Conservation (phyloP, 1,140 invertebrate species). For the Rhyacophila brunnea region DNA sequence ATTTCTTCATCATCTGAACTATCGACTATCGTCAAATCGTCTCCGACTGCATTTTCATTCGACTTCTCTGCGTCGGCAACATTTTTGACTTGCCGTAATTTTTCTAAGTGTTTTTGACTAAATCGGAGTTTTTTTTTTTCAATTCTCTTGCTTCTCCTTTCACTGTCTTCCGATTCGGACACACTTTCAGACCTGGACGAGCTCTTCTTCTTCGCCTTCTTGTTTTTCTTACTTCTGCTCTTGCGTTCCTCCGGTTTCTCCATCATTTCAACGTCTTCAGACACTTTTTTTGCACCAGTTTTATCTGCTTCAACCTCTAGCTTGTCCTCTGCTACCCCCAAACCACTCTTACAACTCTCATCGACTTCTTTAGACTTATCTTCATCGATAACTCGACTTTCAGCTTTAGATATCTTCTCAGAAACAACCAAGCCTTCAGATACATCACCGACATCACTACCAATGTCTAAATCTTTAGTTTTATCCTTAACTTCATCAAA, state of each 20-base stretch:
- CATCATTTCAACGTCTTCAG: background rate
- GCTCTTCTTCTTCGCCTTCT: background rate
- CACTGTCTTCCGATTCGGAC: background rate
- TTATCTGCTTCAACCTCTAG: background rate
- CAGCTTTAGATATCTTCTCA: background rate
- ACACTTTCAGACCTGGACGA: background rate
- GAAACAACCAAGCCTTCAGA: no score
- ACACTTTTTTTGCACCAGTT: background rate
- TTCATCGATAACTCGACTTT: background rate
- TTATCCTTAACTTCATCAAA: no score
- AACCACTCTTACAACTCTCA: background rate
- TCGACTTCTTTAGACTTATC: background rate
- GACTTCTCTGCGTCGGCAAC: background rate
- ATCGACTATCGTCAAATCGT: background rate
- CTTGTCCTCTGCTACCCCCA: background rate
- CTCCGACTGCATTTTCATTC: background rate
- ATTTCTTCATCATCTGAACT: no score
- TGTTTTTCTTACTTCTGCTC: background rate
- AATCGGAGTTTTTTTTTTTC: slow-evolving; percentile 21
- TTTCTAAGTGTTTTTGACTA: slow-evolving; percentile 19
- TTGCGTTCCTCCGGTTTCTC: slow-evolving; percentile 10
- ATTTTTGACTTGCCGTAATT: background rate
- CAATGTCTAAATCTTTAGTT: no score
- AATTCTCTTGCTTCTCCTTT: background rate
- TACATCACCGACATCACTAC: no score